Evolutionary conservation across 2,888 invertebrate species (phyloP), one percentile per base, ranked within the genome.

Genomic region (Hoplodrina blanda): DNA sequence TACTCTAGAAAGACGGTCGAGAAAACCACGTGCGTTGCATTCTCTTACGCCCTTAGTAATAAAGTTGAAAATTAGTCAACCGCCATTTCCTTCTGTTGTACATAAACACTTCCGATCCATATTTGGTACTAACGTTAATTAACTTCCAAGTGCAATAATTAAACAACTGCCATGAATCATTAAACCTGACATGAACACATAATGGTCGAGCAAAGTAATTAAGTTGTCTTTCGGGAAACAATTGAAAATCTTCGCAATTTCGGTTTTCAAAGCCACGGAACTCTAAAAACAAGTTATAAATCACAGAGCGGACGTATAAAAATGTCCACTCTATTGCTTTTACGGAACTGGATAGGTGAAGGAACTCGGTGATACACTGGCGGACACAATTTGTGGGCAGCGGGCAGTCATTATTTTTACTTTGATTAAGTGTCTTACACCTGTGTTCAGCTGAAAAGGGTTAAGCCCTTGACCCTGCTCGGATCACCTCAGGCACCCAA

Each of bases 271-370:
- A n/a, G n/a, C 30, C 37, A 65, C 37, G 53, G 78, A 73, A 70
- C 76, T 56, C 75, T 73, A 73, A 82, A 80, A 80, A 69, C 73
- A 15, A 46, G 76, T 73, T 78, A 71, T 85, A 87, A 86, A 85
- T 85, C 86, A 84, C 79, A 61, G 20, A 68, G 80, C 74, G 79
- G 83, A 83, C 76, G 77, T 82, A 85, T 87, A 85, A 85, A 86
- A 84, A 78, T 85, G 84, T 82, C 82, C 70, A 79, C 78, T 76
- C 75, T 83, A 81, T 81, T 76, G 76, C 78, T 72, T 79, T 73
- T 81, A 82, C 78, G 76, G 74, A 84, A 85, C 83, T 85, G 80
- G 85, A 80, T 85, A 87, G 87, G 87, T 87, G 83, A 86, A 84
- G 80, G 80, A 87, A 83, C 85, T 82, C 75, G 15, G 46, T 67